Evolutionary conservation across 2,888 invertebrate species (phyloP), one percentile per base, ranked within the genome.

Genomic region (Imbricaverruca yamaguchii): DNA sequence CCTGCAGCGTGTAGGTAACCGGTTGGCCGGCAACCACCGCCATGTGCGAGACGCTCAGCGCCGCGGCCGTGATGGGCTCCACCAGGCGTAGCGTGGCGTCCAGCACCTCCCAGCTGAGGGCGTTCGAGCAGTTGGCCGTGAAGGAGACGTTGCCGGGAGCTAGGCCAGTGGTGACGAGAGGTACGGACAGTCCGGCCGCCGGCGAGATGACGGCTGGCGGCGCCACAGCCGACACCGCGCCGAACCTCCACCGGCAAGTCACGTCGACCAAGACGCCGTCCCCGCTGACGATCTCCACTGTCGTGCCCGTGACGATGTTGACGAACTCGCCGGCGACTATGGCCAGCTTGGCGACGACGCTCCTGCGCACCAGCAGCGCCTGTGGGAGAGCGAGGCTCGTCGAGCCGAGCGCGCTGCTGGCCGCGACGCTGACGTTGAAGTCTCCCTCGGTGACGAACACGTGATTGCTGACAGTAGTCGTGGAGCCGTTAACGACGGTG

Each of bases 61-160:
- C 10, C 15, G 80, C 39, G 13, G 61, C 56, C 12, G n/a, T 23
- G 21, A 82, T 80, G 21, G 39, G 67, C 18, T 74, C 81, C 21
- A 81, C 80, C 56, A 82, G 39, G 6, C 18, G n/a, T 53, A 82
- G 11, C 11, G 7, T n/a, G 56, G 61, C 55, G 39, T 21, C 13
- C 23, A 81, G 67, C n/a, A 39, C 12, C 11, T 61, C 77, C 11
- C 18, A 39, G 18, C 78, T 78, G 15, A 81, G 56, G 53, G 53
- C 61, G 65, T 82, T 79, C 25, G 57, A 67, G 63, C 82, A 82
- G 25, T 63, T 74, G 9, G 63, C 79, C 10, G 53, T 10, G 55
- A 80, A 56, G 10, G 11, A 13, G 12, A n/a, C 21, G 25, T 21
- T 61, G 23, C 82, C 69, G 7, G 82, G 80, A n/a, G 56, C 39